Evolutionary conservation across 2,888 invertebrate genomes (phyloP).

Genomic region (Prenolepis imparis): DNA sequence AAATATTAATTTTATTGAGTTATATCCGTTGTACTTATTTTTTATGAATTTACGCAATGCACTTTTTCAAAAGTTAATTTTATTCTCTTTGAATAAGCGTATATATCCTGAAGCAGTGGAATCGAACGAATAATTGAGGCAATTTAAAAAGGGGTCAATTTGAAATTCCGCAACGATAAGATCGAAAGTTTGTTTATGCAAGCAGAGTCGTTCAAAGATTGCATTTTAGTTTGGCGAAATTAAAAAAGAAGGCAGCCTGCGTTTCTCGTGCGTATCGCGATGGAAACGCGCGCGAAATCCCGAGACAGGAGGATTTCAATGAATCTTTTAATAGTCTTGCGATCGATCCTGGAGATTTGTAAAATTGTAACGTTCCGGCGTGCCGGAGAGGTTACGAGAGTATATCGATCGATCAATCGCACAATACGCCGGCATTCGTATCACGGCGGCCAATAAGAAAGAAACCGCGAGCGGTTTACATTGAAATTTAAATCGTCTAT

Average conservation of each 20-base stretch:
- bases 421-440: conserved; percentile 20
- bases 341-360: not conserved
- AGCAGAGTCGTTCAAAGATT: not conserved
- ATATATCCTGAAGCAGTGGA: not conserved
- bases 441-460: conserved; percentile 23
- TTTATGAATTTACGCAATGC: not conserved
- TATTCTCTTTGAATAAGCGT: not conserved
- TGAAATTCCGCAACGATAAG: conserved; percentile 9
- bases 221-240: not conserved
- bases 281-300: not conserved
- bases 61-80: not conserved
- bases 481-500: conserved; percentile 40
- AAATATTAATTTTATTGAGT: not conserved
- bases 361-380: conserved; percentile 18
- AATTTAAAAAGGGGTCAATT: not conserved
- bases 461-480: conserved; percentile 2
- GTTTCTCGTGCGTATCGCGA: not conserved
- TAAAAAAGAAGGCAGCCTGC: not conserved
- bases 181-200: not conserved
- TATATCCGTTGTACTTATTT: not conserved
- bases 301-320: conserved; percentile 8
- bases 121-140: not conserved
- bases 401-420: conserved; percentile 17
- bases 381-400: not conserved
- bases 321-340: conserved; percentile 20